Evolutionary conservation across 2,113 vertebrate genomes (phyloP).

Genomic region (Platanista minor): DNA sequence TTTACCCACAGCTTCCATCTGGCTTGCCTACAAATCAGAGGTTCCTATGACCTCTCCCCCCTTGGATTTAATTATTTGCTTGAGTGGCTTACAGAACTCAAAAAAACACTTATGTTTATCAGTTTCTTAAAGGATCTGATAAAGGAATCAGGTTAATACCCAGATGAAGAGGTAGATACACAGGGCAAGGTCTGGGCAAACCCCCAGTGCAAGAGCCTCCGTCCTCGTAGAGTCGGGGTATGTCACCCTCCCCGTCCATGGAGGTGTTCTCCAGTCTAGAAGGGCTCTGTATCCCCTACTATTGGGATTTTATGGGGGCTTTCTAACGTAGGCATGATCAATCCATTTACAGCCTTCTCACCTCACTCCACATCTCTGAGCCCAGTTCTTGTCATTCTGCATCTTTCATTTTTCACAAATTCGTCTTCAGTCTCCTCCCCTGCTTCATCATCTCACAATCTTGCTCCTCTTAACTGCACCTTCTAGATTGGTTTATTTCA

Average conservation of each 20-base stretch:
- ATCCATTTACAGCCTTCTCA: background rate
- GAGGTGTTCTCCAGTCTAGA: background rate
- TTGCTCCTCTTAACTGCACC: background rate
- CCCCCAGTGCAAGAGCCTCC: background rate
- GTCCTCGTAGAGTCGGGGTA: background rate
- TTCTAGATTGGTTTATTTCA: background rate
- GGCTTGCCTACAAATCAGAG: background rate
- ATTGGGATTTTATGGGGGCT: background rate
- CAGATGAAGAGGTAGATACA: background rate
- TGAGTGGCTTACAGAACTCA: background rate
- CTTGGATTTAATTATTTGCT: background rate
- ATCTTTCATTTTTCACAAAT: background rate
- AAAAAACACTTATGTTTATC: background rate
- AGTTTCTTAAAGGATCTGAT: background rate
- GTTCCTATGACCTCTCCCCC: background rate
- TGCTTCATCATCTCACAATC: background rate
- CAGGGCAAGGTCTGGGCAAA: background rate
- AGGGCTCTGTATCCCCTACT: background rate
- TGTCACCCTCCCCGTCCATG: background rate
- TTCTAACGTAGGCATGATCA: background rate
- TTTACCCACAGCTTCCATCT: background rate
- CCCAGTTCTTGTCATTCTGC: background rate
- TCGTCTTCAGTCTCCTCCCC: background rate
- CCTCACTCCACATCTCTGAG: background rate
- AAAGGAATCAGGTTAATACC: background rate